Conservation (phyloP, 2,113 vertebrate species). For the Pandion haliaetus region DNA sequence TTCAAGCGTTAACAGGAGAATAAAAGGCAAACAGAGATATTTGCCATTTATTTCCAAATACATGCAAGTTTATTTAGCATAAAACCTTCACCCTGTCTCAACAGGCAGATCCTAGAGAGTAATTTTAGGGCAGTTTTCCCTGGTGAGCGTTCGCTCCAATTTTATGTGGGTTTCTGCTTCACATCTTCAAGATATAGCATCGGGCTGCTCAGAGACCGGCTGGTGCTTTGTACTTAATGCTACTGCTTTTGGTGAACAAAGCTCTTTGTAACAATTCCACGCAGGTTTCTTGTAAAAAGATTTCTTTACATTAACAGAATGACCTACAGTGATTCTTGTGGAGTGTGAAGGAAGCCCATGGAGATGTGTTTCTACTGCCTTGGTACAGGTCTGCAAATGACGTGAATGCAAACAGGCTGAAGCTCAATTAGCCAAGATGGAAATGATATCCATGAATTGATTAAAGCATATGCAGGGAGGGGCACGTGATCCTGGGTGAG, state of each 20-base stretch:
- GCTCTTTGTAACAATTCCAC: neutral
- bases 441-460: neutral
- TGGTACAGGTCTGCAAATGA: fast-evolving
- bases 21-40: neutral
- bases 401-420: neutral
- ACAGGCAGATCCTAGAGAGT: neutral
- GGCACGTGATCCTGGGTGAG: fast-evolving
- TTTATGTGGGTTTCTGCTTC: neutral
- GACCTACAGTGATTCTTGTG: neutral
- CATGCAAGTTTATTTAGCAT: neutral
- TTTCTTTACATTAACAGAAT: neutral
- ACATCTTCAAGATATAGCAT: neutral
- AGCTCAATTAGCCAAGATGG: neutral
- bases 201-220: neutral
- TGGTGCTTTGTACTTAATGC: neutral
- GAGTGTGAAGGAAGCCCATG: neutral
- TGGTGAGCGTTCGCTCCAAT: neutral
- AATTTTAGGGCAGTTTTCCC: neutral
- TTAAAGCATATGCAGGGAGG: neutral
- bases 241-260: neutral
- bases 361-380: neutral
- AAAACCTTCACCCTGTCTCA: neutral
- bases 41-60: neutral
- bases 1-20: neutral
- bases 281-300: neutral